Percentiles rank a stretch among this genome's conserved stretches.
phyloP scores from a whole-genome alignment of 2,797 vertebrate genomes.

The Enteromius trimaculatus region DNA sequence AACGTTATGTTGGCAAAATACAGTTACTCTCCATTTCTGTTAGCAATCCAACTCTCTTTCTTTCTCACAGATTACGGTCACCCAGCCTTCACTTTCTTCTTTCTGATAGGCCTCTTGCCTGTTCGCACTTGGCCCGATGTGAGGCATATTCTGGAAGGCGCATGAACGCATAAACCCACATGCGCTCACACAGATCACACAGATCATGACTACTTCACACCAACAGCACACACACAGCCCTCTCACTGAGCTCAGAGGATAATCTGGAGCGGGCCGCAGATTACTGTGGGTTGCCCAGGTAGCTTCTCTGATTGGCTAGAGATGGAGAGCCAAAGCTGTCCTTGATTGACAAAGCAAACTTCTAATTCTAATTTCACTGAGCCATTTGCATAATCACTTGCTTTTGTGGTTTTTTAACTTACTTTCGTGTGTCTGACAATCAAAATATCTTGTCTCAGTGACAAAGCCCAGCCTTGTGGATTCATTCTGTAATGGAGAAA shows the following conservation, averaged over 20 bases:
- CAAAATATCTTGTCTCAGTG: neutral
- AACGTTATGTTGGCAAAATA: slow-evolving; percentile 39
- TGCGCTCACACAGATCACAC: slow-evolving; percentile 14
- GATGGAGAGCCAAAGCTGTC: slow-evolving; percentile 55
- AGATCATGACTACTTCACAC: slow-evolving; percentile 59
- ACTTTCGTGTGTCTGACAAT: neutral
- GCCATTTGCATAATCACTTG: slow-evolving; percentile 28
- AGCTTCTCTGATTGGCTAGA: slow-evolving; percentile 66
- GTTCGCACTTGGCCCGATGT: slow-evolving; percentile 8
- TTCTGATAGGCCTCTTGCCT: slow-evolving; percentile 6
- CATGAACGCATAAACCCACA: slow-evolving; percentile 29
- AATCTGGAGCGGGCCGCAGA: slow-evolving; percentile 77
- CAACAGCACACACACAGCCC: slow-evolving; percentile 56
- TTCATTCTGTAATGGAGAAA: slow-evolving; percentile 17
- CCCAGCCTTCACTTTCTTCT: slow-evolving; percentile 1
- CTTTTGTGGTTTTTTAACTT: slow-evolving; percentile 4
- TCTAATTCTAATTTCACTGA: slow-evolving; percentile 65
- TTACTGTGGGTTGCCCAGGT: slow-evolving; percentile 75
- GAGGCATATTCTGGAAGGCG: slow-evolving; percentile 34
- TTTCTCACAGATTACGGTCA: slow-evolving; percentile 6
- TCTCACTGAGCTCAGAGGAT: slow-evolving; percentile 86
- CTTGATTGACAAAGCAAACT: slow-evolving; percentile 68
- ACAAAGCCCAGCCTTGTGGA: slow-evolving; percentile 5
- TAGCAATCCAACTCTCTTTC: neutral
- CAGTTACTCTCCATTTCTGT: neutral